These are phyloP conservation scores for Parasteatoda tepidariorum DNA, from an alignment of 1,140 invertebrate species.

Conservation along the genomic window DNA sequence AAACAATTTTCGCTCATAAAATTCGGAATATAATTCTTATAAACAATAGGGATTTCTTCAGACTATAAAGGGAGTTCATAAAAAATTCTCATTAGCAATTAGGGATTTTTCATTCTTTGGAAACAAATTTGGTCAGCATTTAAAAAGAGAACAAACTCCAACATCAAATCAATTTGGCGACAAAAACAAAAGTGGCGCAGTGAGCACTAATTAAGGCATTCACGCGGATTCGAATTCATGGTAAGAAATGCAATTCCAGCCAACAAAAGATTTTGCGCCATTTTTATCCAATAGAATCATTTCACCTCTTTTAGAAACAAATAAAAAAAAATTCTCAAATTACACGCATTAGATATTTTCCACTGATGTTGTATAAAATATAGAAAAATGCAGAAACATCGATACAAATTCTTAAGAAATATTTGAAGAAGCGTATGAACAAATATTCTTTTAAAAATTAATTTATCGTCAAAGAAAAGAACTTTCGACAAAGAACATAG, in stretches of 20 bases:
- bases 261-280: neutral
- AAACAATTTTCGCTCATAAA: no score
- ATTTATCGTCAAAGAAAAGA: neutral
- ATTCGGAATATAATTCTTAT: no score
- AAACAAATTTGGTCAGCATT: constrained; percentile 1
- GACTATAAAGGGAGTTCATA: no score
- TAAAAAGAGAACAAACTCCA: constrained; percentile 15
- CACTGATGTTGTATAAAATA: neutral
- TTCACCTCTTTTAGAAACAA: neutral
- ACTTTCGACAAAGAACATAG: neutral
- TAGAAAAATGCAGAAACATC: constrained; percentile 5
- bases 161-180: constrained; percentile 1
- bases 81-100: neutral
- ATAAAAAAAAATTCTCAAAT: neutral
- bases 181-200: constrained; percentile 25
- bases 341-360: constrained; percentile 13
- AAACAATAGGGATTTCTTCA: no score
- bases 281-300: constrained; percentile 19
- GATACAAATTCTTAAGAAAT: neutral
- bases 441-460: neutral
- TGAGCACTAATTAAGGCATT: constrained; percentile 33
- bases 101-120: constrained; percentile 7
- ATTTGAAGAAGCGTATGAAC: constrained; percentile 5
- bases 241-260: constrained; percentile 23
- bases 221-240: constrained; percentile 36